Percentiles rank a stretch among this genome's conserved stretches.
Conservation (phyloP, 2,888 invertebrate species). For the Eulithis testata region DNA sequence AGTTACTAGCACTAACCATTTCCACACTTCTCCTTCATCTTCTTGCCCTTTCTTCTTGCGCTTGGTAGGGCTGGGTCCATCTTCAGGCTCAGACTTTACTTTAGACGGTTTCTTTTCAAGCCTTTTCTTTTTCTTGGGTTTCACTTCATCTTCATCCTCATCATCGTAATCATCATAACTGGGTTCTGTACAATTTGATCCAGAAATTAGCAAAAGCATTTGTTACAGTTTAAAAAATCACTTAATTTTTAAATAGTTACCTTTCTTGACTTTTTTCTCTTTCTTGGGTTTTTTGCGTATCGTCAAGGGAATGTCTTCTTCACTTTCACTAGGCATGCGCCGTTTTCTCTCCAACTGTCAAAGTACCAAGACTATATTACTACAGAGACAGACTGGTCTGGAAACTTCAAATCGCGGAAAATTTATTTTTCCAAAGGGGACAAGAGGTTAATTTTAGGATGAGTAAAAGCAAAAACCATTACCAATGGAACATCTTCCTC, state of each 20-base stretch:
- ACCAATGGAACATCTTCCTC: constrained; percentile 92
- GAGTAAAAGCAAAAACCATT: constrained; percentile 43
- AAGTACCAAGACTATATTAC: constrained; percentile 3
- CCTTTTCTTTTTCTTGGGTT: constrained; percentile 83
- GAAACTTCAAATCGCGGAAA: too few species aligned
- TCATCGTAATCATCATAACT: constrained; percentile 85
- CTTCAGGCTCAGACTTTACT: constrained; percentile 64
- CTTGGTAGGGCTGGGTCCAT: constrained; percentile 84
- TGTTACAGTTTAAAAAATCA: neutral
- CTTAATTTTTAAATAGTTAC: constrained; percentile 44
- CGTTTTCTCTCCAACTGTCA: constrained; percentile 66
- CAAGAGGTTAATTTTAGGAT: too few species aligned
- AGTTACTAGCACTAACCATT: constrained; percentile 87
- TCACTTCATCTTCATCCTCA: constrained; percentile 76
- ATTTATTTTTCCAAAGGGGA: too few species aligned
- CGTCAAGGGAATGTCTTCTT: constrained; percentile 90
- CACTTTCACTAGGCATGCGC: constrained; percentile 83
- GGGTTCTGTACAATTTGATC: constrained; percentile 59
- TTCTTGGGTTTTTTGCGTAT: constrained; percentile 87
- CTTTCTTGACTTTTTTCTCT: constrained; percentile 83
- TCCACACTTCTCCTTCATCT: constrained; percentile 94
- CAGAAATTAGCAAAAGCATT: neutral
- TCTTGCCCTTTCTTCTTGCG: constrained; percentile 91
- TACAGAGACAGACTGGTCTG: neutral
- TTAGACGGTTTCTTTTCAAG: constrained; percentile 60